Conservation (phyloP, 2,797 vertebrate genomes). For the Threskiornis aethiopicus region DNA sequence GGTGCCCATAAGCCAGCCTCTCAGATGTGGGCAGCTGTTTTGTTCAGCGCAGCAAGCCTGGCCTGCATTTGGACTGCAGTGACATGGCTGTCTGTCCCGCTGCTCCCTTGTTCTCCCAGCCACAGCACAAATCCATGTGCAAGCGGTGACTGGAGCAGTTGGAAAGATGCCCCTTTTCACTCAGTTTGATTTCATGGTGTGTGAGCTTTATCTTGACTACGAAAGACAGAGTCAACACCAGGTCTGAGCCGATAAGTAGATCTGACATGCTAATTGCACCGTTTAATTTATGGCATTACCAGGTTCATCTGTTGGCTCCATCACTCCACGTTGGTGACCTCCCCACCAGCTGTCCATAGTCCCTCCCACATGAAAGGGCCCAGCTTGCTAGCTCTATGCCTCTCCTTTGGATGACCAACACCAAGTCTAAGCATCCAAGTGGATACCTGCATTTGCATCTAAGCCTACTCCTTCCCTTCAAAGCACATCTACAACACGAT, state of each 20-base stretch:
- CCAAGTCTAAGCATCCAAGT: not conserved
- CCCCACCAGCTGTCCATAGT: not conserved
- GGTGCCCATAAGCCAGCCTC: not conserved
- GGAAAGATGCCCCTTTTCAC: not conserved
- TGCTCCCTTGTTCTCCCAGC: not conserved
- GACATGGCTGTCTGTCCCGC: fast-evolving
- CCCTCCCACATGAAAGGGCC: not conserved
- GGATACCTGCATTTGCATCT: not conserved
- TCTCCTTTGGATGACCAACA: not conserved
- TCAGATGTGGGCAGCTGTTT: fast-evolving
- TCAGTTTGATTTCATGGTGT: not conserved
- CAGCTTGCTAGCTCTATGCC: not conserved
- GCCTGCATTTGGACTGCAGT: fast-evolving
- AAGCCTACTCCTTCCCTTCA: not conserved
- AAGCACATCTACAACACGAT: fast-evolving
- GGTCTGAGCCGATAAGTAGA: not conserved
- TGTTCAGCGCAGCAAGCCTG: not conserved
- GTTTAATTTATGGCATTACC: not conserved
- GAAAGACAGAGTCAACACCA: not conserved
- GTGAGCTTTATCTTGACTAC: not conserved
- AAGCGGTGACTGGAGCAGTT: fast-evolving
- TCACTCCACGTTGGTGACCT: not conserved
- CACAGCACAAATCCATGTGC: not conserved
- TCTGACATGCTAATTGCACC: not conserved
- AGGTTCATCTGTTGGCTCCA: not conserved